phyloP scores from a whole-genome alignment of 1,140 invertebrate species.

The Berghia stephanieae region DNA sequence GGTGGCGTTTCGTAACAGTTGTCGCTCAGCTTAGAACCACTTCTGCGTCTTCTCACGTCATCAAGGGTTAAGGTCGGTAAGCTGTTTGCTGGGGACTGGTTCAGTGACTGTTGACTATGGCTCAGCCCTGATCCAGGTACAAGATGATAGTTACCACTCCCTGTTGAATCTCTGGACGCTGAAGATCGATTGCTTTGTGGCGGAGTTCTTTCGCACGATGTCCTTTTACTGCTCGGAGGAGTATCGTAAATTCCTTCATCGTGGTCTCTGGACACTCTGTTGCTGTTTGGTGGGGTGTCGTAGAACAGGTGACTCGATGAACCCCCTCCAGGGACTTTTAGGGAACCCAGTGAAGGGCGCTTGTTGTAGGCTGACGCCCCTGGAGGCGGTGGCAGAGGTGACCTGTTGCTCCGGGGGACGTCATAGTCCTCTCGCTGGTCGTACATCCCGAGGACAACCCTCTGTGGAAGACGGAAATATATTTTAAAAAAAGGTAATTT shows the following conservation, averaged over 20 bases:
- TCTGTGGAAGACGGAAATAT: neutral
- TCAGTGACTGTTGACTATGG: conserved; percentile 21
- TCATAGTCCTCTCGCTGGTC: conserved; percentile 71
- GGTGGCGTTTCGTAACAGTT: conserved; percentile 39
- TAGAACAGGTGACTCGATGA: conserved; percentile 34
- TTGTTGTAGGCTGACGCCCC: neutral
- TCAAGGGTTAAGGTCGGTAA: neutral
- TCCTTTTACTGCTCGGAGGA: conserved; percentile 40
- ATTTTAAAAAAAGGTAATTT: neutral
- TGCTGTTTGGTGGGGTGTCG: conserved; percentile 47
- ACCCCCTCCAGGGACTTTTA: neutral
- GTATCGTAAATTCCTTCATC: conserved; percentile 46
- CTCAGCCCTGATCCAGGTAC: neutral
- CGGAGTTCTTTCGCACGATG: conserved; percentile 36
- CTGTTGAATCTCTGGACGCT: conserved; percentile 25
- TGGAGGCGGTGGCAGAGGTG: conserved; percentile 25
- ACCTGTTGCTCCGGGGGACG: conserved; percentile 62
- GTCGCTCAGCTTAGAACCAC: conserved; percentile 21
- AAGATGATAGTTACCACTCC: conserved; percentile 9
- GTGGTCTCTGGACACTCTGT: conserved; percentile 35
- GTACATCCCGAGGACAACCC: conserved; percentile 71
- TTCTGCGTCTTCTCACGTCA: neutral
- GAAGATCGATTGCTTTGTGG: conserved; percentile 35
- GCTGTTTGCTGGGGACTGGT: conserved; percentile 27
- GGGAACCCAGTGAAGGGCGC: conserved; percentile 22